Evolutionary conservation across 2,888 invertebrate species (phyloP), one percentile per base, ranked within the genome.

Genomic region (Eurois occulta): DNA sequence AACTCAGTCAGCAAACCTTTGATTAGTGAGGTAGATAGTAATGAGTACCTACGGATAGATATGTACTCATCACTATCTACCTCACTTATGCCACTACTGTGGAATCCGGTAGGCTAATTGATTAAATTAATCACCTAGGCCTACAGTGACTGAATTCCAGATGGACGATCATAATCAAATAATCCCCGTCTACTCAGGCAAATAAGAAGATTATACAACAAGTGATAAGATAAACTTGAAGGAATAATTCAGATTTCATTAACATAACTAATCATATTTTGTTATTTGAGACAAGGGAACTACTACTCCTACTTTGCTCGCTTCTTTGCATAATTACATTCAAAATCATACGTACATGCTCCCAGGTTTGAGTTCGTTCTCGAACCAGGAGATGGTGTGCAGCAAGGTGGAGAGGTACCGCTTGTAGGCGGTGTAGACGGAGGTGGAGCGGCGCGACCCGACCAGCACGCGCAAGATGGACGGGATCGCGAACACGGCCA

Each of bases 331-430:
- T 13, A 18, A 78, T 60, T 68, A 55, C 0, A 52, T 32, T n/a
- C 7, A 52, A 60, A 75, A 62, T 7, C 21, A 52, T 55, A 95
- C 97, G 95, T 92, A 98, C 98, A 92, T 93, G 72, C 97, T 97
- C 55, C 97, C 96, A 1, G 97, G 97, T 84, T 97, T 97, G 52
- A 98, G 97, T 73, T 98, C 97, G 48, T 97, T 95, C 78, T 97
- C 97, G 92, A 99, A 98, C 99, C 99, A 99, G 7, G 97, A 94
- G 28, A 97, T 93, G 78, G 98, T 97, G 90, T 99, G 98, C 7
- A 98, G 96, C 64, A 98, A 95, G 0, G 99, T 99, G 11, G 98
- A 97, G 16, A 98, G 94, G 92, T 99, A 99, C 88, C 99, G 97
- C 81, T 97, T 97, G 93, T 98, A 98, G 0, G 98, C 98, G 0